Evolutionary conservation across 2,113 vertebrate genomes (phyloP).

Genomic region (Arothron firmamentum): DNA sequence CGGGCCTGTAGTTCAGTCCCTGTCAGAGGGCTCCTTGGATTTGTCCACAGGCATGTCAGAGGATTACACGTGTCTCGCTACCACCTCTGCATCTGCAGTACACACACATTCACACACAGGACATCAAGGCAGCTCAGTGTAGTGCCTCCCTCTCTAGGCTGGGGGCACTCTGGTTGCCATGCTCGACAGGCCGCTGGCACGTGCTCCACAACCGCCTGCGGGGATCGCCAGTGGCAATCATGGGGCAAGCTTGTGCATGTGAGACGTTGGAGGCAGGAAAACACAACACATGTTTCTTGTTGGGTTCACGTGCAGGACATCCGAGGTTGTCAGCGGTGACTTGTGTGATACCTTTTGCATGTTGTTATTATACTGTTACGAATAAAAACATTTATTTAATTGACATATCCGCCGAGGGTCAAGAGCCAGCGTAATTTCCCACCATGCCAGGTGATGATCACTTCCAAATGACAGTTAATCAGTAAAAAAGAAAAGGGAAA

Average conservation of each 20-base stretch:
- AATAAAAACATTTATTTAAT: slow-evolving; percentile 6
- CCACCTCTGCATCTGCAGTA: slow-evolving; percentile 17
- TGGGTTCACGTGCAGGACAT: not conserved
- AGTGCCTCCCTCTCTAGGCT: slow-evolving; percentile 47
- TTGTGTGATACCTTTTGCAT: slow-evolving; percentile 13
- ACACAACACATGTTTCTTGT: slow-evolving; percentile 25
- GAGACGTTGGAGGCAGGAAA: slow-evolving; percentile 5
- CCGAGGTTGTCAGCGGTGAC: slow-evolving; percentile 9
- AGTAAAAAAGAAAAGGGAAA: not conserved
- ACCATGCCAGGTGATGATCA: slow-evolving; percentile 8
- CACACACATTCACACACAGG: slow-evolving; percentile 43
- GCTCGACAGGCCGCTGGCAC: slow-evolving; percentile 60
- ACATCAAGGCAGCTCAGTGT: slow-evolving; percentile 51
- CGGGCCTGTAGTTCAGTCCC: slow-evolving; percentile 50
- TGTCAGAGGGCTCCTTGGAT: slow-evolving; percentile 68
- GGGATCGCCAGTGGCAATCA: slow-evolving; percentile 61
- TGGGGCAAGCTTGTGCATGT: slow-evolving; percentile 23
- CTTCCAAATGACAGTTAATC: not conserved
- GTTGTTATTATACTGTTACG: not conserved
- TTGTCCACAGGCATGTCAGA: slow-evolving; percentile 71
- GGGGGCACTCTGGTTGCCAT: slow-evolving; percentile 44
- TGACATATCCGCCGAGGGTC: not conserved
- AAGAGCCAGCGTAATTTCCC: not conserved
- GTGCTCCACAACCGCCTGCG: slow-evolving; percentile 57
- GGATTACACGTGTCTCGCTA: slow-evolving; percentile 67